These are phyloP conservation scores for Dendrocopos noguchii DNA, from an alignment of 2,113 vertebrate genomes.

Conservation along the genomic window DNA sequence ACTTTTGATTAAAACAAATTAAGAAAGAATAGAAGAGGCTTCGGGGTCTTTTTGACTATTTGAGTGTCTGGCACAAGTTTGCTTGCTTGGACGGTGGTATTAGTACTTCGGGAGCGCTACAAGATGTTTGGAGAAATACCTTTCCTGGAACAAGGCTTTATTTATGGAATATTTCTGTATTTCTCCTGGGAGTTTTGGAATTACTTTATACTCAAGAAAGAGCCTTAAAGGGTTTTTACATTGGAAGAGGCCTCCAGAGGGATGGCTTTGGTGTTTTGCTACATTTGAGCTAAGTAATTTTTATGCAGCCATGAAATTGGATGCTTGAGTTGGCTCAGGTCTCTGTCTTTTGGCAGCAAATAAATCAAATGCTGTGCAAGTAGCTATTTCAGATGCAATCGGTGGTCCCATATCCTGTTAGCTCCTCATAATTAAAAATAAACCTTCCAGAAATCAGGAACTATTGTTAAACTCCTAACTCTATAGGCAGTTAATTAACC, in stretches of 20 bases:
- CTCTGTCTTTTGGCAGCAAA: slow-evolving; percentile 26
- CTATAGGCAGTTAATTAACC: not conserved
- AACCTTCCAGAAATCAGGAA: not conserved
- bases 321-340: not conserved
- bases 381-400: not conserved
- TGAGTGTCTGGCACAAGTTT: not conserved
- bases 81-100: not conserved
- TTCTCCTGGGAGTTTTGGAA: slow-evolving; percentile 21
- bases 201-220: not conserved
- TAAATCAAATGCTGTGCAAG: not conserved
- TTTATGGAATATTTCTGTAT: slow-evolving; percentile 10
- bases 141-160: not conserved
- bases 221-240: not conserved
- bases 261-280: slow-evolving; percentile 11
- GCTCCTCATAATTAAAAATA: slow-evolving; percentile 6
- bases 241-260: not conserved
- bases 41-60: not conserved
- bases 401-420: not conserved
- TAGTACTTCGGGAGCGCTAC: not conserved
- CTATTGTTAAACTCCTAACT: not conserved
- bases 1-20: not conserved
- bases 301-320: not conserved
- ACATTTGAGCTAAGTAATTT: slow-evolving; percentile 22
- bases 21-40: not conserved
- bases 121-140: not conserved